Base-by-base conservation (phyloP, 2,888 invertebrate species). In the Nudaria mundana region DNA sequence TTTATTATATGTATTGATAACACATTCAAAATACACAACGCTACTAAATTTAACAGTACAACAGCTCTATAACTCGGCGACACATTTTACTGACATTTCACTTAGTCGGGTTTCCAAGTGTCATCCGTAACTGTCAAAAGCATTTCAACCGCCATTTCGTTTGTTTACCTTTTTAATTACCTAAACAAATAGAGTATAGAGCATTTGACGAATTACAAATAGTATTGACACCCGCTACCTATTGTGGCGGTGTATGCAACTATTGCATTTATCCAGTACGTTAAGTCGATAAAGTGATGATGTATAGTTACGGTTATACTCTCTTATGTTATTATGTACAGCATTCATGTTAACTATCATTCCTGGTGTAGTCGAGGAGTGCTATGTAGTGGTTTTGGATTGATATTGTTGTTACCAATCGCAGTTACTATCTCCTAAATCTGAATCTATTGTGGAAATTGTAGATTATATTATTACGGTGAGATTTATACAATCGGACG, bases 341-440 rank as follows among this genome's bases (percentile, higher is more conserved):
- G 83, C 81, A 76, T 83, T 85, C 65, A 69, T 76, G 68, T 78
- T 71, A 74, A 76, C 69, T 71, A 81, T 80, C 84, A 85, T 86
- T 87, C 84, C 85, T 79, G 76, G 65, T 61, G 60, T 51, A 52
- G 50, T 54, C 40, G 47, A 42, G 40, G 48, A 45, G 44, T 61
- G 68, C 65, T 65, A 67, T n/a, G 63, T 70, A 66, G 60, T 70
- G n/a, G n/a, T 64, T 39, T 66, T 65, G 66, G 71, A 69, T 76
- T 78, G 70, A 76, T 69, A 63, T 83, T 79, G 86, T 86, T 86
- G 86, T 86, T 86, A 86, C 86, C 86, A 86, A 68, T 81, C 73
- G 69, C 83, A 82, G 82, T 86, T 85, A 86, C 83, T 84, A 74
- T 70, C 57, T 67, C 57, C 58, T 60, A 53, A 67, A 69, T 62